Conservation (phyloP, 1,140 invertebrate genomes). For the Vanessa atalanta region DNA sequence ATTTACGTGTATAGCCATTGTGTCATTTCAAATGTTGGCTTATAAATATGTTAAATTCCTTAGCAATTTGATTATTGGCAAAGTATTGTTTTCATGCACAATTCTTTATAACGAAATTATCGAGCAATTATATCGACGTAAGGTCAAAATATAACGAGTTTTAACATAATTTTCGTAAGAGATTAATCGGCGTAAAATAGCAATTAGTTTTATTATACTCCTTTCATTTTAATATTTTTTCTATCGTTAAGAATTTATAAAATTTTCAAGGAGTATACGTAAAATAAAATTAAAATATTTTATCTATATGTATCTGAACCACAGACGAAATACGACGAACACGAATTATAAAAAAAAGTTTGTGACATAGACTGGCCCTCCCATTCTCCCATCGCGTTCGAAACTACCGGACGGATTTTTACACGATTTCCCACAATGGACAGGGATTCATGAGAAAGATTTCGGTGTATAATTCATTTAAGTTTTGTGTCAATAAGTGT, state of each 20-base stretch:
- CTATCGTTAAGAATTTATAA: background rate
- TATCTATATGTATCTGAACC: too few relatives aligned
- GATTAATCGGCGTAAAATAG: constrained; percentile 18
- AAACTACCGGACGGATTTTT: too few relatives aligned
- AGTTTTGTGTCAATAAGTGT: too few relatives aligned
- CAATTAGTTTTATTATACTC: background rate
- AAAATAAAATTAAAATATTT: too few relatives aligned
- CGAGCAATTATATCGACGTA: constrained; percentile 16
- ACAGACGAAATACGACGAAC: too few relatives aligned
- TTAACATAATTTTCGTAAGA: constrained; percentile 11
- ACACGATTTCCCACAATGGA: too few relatives aligned
- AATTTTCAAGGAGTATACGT: background rate
- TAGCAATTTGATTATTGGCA: constrained; percentile 6
- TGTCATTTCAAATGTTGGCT: background rate
- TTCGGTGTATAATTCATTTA: too few relatives aligned
- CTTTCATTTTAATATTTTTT: background rate
- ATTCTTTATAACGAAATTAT: constrained; percentile 16
- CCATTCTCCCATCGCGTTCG: too few relatives aligned
- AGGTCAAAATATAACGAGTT: constrained; percentile 16
- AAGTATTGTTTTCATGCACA: constrained; percentile 16
- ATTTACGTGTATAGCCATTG: too few relatives aligned
- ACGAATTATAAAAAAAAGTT: too few relatives aligned
- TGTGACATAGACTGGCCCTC: too few relatives aligned
- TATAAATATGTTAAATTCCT: background rate
- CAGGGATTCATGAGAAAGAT: too few relatives aligned